Evolutionary conservation across 2,888 invertebrate species (phyloP), one percentile per base, ranked within the genome.

Genomic region (Cordilura impudica): DNA sequence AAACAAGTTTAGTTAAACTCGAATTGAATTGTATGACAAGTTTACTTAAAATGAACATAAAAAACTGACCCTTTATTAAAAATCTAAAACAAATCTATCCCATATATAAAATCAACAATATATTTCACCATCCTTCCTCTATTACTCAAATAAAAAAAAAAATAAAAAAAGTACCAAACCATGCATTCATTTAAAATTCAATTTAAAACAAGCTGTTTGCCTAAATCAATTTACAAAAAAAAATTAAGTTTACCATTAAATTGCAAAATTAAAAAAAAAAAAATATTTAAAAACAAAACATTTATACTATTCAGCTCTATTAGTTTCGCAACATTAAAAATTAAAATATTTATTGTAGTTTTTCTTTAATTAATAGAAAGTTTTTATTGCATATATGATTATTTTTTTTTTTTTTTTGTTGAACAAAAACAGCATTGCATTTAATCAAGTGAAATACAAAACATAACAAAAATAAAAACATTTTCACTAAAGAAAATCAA

Each of bases 331-430:
- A 72, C 31, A 54, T 51, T 60, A 61, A 45, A 54, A 35, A n/a
- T n/a, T n/a, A n/a, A 51, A 45, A 39, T 61, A 73, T 63, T 63
- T 60, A 58, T 18, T 63, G 79, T 79, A 79, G 79, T 77, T 35
- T 49, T 67, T 71, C 56, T 69, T 69, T 72, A 43, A 60, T 51
- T 43, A 43, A 61, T 67, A 58, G 51, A 70, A 60, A 65, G 56
- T 54, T 70, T 69, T 69, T 69, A 47, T 58, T 58, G 69, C 69
- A 47, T 58, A 69, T 58, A 43, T 69, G 47, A 51, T 58, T 39
- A 39, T 56, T 51, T 60, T 47, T 60, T 60, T 54, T 39, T 47
- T 60, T 60, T 54, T 39, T 39, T 39, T 51, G 8, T 29, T 5
- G 23, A 23, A 66, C 14, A 60, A 47, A 61, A 23, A 61, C 14